Conservation (phyloP, 2,113 vertebrate species). For the Prolemur simus region DNA sequence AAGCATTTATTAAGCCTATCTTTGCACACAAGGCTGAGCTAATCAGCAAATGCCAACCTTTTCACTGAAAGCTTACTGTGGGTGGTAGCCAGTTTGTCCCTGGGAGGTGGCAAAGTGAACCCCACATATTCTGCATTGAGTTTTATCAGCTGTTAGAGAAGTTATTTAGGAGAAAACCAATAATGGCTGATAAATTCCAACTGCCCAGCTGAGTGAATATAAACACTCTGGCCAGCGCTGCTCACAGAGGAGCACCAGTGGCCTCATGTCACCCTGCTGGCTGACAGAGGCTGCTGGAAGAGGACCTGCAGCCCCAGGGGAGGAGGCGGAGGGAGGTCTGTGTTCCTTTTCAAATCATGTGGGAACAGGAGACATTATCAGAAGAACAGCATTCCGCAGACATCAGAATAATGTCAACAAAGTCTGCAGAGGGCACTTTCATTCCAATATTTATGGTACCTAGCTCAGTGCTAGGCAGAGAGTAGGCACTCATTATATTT, state of each 20-base stretch:
- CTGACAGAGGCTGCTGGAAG: background rate
- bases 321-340: background rate
- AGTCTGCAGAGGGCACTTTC: background rate
- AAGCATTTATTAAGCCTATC: background rate
- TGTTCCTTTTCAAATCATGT: background rate
- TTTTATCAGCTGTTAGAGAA: constrained; percentile 30
- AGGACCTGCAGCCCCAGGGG: background rate
- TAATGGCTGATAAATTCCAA: background rate
- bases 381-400: background rate
- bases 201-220: background rate
- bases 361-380: background rate
- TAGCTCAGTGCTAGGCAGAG: background rate
- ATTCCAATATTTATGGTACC: background rate
- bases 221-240: background rate
- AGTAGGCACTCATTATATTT: background rate
- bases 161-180: background rate
- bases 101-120: background rate
- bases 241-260: background rate
- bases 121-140: background rate
- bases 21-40: background rate
- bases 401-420: background rate
- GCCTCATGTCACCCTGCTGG: background rate
- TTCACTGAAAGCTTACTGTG: background rate
- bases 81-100: background rate
- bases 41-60: background rate